phyloP scores from a whole-genome alignment of 2,797 vertebrate genomes.

The Podarcis lilfordi region DNA sequence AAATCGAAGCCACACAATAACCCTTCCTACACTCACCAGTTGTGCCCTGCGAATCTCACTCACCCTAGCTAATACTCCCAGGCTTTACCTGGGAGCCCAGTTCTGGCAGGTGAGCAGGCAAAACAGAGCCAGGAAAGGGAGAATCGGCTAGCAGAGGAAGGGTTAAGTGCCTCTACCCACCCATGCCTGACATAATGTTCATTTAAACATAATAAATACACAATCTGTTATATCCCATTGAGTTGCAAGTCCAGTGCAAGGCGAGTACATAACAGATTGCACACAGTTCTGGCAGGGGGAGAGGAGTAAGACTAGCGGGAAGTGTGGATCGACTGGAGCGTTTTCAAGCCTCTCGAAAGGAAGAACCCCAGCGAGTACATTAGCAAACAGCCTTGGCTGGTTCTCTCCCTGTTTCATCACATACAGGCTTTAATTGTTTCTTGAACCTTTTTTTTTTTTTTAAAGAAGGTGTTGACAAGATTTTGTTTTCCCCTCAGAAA shows the following conservation, averaged over 20 bases:
- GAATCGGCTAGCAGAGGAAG: neutral
- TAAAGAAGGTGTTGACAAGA: neutral
- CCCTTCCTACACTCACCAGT: neutral
- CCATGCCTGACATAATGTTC: neutral
- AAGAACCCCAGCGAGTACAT: conserved; percentile 4
- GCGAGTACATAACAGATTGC: conserved; percentile 1
- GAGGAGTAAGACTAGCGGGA: neutral
- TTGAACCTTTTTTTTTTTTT: neutral
- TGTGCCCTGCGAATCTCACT: neutral
- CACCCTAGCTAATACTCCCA: neutral
- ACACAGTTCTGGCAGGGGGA: neutral
- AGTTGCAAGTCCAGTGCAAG: conserved; percentile 5
- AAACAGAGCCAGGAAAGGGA: neutral
- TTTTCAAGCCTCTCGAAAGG: conserved; percentile 8
- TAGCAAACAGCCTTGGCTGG: neutral
- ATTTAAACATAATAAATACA: neutral
- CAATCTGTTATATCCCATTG: conserved; percentile 10
- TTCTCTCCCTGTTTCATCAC: neutral
- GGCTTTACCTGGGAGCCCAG: neutral
- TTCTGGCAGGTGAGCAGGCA: neutral
- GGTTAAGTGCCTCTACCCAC: neutral
- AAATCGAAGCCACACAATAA: no score
- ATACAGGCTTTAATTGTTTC: conserved; percentile 1
- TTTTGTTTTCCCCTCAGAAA: conserved; percentile 5
- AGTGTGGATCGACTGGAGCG: neutral